A percentile compares a stretch with the other conserved stretches of the same genome.
Evolutionary conservation across 2,797 vertebrate species (phyloP).

Genomic region (Anabas testudineus): DNA sequence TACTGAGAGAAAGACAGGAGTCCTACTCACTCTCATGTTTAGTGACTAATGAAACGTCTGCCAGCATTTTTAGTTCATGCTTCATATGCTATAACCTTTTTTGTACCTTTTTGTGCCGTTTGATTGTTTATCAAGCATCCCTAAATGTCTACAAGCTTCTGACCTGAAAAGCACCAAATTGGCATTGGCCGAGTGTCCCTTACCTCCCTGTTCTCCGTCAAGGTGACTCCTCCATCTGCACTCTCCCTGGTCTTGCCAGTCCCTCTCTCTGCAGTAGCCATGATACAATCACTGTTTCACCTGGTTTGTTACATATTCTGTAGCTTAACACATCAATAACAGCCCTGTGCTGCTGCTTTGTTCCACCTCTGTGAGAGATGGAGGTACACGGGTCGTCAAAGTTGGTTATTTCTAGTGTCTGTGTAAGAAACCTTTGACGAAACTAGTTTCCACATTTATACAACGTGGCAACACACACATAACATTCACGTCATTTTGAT

Average conservation of each 20-base stretch:
- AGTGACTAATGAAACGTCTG: slow-evolving; percentile 9
- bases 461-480: too few species aligned
- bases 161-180: slow-evolving; percentile 66
- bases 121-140: slow-evolving; percentile 17
- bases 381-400: slow-evolving; percentile 9
- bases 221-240: slow-evolving; percentile 85
- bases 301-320: slow-evolving; percentile 40
- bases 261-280: slow-evolving; percentile 57
- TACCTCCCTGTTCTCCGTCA: slow-evolving; percentile 68
- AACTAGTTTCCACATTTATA: slow-evolving; percentile 28
- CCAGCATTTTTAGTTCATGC: not conserved
- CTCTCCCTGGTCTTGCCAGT: slow-evolving; percentile 70
- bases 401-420: slow-evolving; percentile 25
- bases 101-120: not conserved
- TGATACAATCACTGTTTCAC: slow-evolving; percentile 43
- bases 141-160: slow-evolving; percentile 43
- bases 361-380: slow-evolving; percentile 13
- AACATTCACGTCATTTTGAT: not conserved
- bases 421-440: slow-evolving; percentile 3
- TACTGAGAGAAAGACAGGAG: slow-evolving; percentile 20
- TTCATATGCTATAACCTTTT: too few species aligned
- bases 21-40: slow-evolving; percentile 13
- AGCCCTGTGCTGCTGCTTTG: slow-evolving; percentile 26
- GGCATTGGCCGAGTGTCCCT: slow-evolving; percentile 49
- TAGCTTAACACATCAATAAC: slow-evolving; percentile 45